Evolutionary conservation across 2,113 vertebrate genomes (phyloP), one percentile per base, ranked within the genome.

Genomic region (Corydoras maculifer): DNA sequence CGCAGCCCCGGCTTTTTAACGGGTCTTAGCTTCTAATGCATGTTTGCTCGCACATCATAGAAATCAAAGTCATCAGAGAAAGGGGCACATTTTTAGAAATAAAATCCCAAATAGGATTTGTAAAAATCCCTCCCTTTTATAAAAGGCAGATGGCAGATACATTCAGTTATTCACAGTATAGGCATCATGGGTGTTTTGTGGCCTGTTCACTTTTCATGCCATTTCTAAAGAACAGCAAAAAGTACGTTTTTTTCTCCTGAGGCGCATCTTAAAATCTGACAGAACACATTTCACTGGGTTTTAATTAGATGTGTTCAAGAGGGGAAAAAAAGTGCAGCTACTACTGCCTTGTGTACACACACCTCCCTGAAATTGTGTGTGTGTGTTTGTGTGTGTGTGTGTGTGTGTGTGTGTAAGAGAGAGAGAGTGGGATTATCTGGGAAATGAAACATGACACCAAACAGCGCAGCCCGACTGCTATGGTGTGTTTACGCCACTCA

Each of bases 301-400:
- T 69, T 71, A 77, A 79, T 79, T 74, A 72, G 62, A 13, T 14
- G 32, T 70, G 70, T 70, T 73, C 69, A 76, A 60, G 64, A 49
- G n/a, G 12, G 53, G 18, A 25, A 25, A 75, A 70, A 68, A 61
- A 80, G 74, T 73, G 72, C 70, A 67, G 66, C 76, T 78, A 80
- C 77, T 88, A 85, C 91, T 90, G 91, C 88, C 91, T 92, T 92
- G 91, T 93, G 91, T 93, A 91, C 90, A 90, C 88, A 88, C 83
- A 86, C 78, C 87, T 90, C 84, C 87, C 90, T 91, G 87, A 90
- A 92, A 77, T 54, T 30, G 49, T 31, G 25, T 14, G 64, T 13
- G 50, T 53, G 49, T 14, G 60, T 35, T n/a, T n/a, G n/a, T n/a
- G 30, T 62, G 30, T 62, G 60, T 62, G 61, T 62, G 61, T 62